A percentile compares a stretch with the other conserved stretches of the same genome.
phyloP scores from a whole-genome alignment of 2,888 invertebrate species.

The Drosophila maculinotata region DNA sequence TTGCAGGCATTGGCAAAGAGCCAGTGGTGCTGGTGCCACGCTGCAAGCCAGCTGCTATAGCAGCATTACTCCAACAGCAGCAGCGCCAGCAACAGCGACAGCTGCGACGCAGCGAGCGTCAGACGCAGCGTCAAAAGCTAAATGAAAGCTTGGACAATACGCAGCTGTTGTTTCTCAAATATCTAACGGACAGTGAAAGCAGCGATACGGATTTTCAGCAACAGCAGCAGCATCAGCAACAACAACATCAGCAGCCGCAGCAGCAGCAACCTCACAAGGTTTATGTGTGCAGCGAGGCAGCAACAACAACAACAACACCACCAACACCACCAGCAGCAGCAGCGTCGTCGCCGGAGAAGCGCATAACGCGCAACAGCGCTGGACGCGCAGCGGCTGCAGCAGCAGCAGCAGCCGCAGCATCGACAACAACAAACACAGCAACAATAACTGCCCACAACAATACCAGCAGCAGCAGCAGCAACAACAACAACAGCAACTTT shows the following conservation, averaged over 20 bases:
- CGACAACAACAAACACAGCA: conserved; percentile 23
- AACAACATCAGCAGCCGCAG: conserved; percentile 14
- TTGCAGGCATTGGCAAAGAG: conserved; percentile 41
- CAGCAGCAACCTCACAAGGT: conserved; percentile 34
- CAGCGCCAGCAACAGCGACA: conserved; percentile 64
- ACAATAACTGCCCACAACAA: conserved; percentile 31
- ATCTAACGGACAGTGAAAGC: conserved; percentile 63
- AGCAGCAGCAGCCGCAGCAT: conserved; percentile 17
- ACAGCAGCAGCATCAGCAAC: conserved; percentile 19
- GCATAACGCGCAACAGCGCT: conserved; percentile 75
- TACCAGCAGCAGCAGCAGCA: conserved; percentile 20
- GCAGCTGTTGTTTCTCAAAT: conserved; percentile 43
- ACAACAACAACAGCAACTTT: conserved; percentile 39
- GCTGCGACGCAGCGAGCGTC: conserved; percentile 69
- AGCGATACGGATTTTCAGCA: conserved; percentile 65
- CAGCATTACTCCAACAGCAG: conserved; percentile 29
- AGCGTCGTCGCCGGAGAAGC: conserved; percentile 51
- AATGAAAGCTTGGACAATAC: conserved; percentile 26
- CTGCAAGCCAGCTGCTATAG: conserved; percentile 52
- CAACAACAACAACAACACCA: conserved; percentile 3
- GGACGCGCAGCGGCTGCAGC: conserved; percentile 43
- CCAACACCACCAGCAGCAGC: conserved; percentile 24
- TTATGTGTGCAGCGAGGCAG: conserved; percentile 24
- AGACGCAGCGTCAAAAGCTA: conserved; percentile 57
- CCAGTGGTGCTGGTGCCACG: conserved; percentile 64